Conservation (phyloP, 1,140 invertebrate species). For the Drosophila murphyi region DNA sequence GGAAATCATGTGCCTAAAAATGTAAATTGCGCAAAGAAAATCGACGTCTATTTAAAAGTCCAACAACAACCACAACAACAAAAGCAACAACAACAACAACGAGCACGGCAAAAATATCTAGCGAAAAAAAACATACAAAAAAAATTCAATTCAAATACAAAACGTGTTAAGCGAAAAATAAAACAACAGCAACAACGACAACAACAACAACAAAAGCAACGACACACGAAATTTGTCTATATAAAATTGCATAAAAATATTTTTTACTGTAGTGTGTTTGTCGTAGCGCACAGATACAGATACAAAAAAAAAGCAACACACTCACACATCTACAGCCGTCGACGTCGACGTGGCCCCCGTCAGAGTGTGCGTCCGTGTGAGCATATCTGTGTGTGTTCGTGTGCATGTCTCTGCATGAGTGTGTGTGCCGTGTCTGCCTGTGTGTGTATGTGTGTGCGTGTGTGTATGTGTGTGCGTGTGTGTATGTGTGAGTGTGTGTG, state of each 20-base stretch:
- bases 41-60: constrained; percentile 79
- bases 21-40: constrained; percentile 82
- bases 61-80: constrained; percentile 56
- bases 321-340: constrained; percentile 49
- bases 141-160: constrained; percentile 74
- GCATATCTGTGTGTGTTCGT: constrained; percentile 26
- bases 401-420: constrained; percentile 35
- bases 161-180: constrained; percentile 74
- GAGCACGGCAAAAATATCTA: constrained; percentile 58
- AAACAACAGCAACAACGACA: constrained; percentile 50
- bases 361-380: constrained; percentile 42
- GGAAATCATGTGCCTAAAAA: constrained; percentile 82
- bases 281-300: constrained; percentile 52
- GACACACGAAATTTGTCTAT: constrained; percentile 66
- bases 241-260: constrained; percentile 83
- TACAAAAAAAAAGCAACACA: constrained; percentile 45
- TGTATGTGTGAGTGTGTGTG: constrained; percentile 22
- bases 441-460: constrained; percentile 44
- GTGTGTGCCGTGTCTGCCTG: constrained; percentile 8
- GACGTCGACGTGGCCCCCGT: constrained; percentile 61
- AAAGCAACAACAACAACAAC: constrained; percentile 23
- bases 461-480: constrained; percentile 35
- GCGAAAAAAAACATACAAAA: constrained; percentile 40
- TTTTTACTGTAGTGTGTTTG: constrained; percentile 65
- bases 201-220: constrained; percentile 49